Base-by-base conservation (phyloP, 2,113 vertebrate species). In the Pterophyllum scalare region DNA sequence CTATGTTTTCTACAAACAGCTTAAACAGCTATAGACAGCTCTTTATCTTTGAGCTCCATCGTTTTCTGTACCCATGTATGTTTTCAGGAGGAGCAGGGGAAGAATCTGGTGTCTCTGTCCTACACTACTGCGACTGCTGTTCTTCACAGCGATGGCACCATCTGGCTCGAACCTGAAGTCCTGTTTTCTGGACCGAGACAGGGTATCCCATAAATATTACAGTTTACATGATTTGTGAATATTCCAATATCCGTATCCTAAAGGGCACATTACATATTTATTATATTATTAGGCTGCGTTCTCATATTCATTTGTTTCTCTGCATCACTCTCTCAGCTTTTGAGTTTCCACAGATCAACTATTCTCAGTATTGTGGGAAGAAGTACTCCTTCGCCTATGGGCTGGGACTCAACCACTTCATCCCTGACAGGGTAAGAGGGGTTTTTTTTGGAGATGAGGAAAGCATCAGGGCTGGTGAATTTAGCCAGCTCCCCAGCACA, bases 291-390 rank as follows among this genome's bases (percentile, higher is more conserved):
- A 31, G 7, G 46, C 20, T 72, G 49, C 20, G 6, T 31, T 19
- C 17, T 52, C 2, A 72, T 3, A 72, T 52, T 72, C 0, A 72
- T 72, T 31, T 72, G 1, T 31, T 49, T 52, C 10, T 19, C 19
- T 26, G 54, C 13, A 38, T 70, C 14, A 31, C 72, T 22, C 43
- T 81, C 6, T 54, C 87, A 99, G 98, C 97, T 19, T 99, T 99
- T 86, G 98, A 99, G 93, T 99, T 99, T 92, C 98, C 98, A 24
- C 98, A 99, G 91, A 99, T 99, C 91, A 98, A 99, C 90, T 99
- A 99, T 89, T 94, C 90, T 87, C 96, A 90, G 60, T 96, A 95
- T 1, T 26, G 95, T 1, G 98, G 98, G 80, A 97, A 97, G 89
- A 97, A 97, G 1, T 99, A 99, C 77, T 97, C 96, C 0, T 99